These are phyloP conservation scores for Eudasyphora cyanicolor DNA, from an alignment of 2,888 invertebrate species.

Conservation along the genomic window DNA sequence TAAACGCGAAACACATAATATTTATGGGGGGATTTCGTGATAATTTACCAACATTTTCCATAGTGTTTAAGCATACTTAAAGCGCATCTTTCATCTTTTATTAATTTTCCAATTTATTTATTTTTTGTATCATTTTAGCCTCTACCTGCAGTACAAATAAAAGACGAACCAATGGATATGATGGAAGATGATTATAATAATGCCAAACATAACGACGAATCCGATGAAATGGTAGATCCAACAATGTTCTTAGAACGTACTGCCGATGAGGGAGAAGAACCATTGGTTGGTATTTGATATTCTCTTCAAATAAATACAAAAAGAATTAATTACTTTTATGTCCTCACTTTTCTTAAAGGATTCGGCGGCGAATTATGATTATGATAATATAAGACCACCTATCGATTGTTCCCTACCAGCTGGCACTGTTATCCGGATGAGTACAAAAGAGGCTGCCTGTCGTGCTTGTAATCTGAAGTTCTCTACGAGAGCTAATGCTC, in stretches of 20 bases:
- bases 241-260: constrained; percentile 79
- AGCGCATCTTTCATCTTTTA: constrained; percentile 9
- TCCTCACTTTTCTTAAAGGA: constrained; percentile 53
- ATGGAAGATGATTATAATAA: constrained; percentile 75
- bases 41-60: not conserved
- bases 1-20: not conserved
- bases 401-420: constrained; percentile 60
- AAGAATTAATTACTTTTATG: too few species aligned
- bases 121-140: constrained; percentile 70
- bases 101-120: not conserved
- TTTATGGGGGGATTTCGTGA: not conserved
- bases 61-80: not conserved
- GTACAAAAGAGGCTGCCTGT: constrained; percentile 77
- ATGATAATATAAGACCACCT: constrained; percentile 55
- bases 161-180: constrained; percentile 77
- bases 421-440: constrained; percentile 65
- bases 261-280: constrained; percentile 76
- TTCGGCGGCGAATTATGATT: constrained; percentile 52
- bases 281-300: constrained; percentile 67
- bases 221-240: constrained; percentile 79
- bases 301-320: not conserved
- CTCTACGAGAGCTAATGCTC: constrained; percentile 79
- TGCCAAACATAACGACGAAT: constrained; percentile 74
- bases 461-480: constrained; percentile 79
- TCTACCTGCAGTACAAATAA: constrained; percentile 77